A percentile compares a stretch with the other conserved stretches of the same genome.
These are phyloP conservation scores for Bombylius major DNA, from an alignment of 2,888 invertebrate genomes.

Conservation along the genomic window DNA sequence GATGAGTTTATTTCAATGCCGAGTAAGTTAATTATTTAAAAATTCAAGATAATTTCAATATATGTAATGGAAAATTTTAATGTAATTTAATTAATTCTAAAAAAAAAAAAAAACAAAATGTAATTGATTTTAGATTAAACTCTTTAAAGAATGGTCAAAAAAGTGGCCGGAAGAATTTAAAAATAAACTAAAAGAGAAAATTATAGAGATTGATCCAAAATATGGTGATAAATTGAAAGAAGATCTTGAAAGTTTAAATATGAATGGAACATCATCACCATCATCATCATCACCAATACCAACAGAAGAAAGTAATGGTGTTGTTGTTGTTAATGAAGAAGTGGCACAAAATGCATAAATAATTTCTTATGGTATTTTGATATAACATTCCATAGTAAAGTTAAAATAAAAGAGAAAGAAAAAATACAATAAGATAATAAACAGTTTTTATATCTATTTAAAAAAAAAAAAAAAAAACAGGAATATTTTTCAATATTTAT, in stretches of 20 bases:
- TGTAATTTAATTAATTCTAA: no score
- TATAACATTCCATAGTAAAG: no score
- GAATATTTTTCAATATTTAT: no score
- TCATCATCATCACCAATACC: neutral
- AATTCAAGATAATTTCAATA: neutral
- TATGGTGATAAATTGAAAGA: constrained; percentile 59
- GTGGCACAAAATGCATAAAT: constrained; percentile 1
- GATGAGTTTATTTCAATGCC: constrained; percentile 69
- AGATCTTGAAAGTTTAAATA: constrained; percentile 25
- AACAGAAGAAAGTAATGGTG: neutral
- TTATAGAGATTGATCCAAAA: constrained; percentile 56
- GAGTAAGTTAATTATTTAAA: constrained; percentile 41
- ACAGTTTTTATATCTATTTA: no score
- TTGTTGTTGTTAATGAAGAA: neutral
- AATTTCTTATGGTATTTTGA: no score
- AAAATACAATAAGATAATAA: no score
- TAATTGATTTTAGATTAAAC: constrained; percentile 47
- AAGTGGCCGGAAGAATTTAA: constrained; percentile 65
- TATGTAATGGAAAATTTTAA: no score
- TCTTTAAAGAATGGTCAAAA: constrained; percentile 73
- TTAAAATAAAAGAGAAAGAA: no score
- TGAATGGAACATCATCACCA: constrained; percentile 4
- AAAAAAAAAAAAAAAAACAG: no score
- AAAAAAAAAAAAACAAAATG: no score
- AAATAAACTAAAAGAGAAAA: constrained; percentile 52